These are phyloP conservation scores for Lemur catta DNA, from an alignment of 2,797 vertebrate genomes.

Conservation along the genomic window DNA sequence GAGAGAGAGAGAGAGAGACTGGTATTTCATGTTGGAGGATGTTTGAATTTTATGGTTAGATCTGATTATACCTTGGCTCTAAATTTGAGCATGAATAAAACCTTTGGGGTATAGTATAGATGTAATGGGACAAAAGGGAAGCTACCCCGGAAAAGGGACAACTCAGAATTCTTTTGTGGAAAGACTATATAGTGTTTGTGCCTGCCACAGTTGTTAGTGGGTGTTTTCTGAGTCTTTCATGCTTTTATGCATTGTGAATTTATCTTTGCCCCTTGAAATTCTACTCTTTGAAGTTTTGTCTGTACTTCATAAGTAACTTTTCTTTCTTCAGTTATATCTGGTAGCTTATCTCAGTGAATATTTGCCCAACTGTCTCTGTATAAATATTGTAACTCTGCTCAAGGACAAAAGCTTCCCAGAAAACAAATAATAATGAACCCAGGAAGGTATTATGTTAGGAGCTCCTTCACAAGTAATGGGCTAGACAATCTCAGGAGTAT, in stretches of 20 bases:
- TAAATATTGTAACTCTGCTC: conserved; percentile 57
- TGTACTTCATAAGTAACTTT: not conserved
- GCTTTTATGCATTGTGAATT: not conserved
- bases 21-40: not conserved
- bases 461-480: conserved; percentile 2
- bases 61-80: not conserved
- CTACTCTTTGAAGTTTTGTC: not conserved
- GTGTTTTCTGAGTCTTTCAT: not conserved
- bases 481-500: conserved; percentile 19
- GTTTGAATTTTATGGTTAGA: not conserved
- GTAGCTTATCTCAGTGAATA: conserved; percentile 25
- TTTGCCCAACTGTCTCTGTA: conserved; percentile 42
- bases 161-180: not conserved
- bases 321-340: conserved; percentile 22
- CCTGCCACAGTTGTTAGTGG: not conserved
- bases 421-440: conserved; percentile 47
- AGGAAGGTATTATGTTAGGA: not conserved
- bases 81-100: not conserved
- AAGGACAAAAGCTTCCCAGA: conserved; percentile 53
- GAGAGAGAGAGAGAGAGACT: not conserved
- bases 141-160: not conserved
- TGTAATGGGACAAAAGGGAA: not conserved
- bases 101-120: not conserved
- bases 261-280: not conserved
- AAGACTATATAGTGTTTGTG: not conserved